These are phyloP conservation scores for Nebria ingens DNA, from an alignment of 1,140 invertebrate species.

Conservation along the genomic window DNA sequence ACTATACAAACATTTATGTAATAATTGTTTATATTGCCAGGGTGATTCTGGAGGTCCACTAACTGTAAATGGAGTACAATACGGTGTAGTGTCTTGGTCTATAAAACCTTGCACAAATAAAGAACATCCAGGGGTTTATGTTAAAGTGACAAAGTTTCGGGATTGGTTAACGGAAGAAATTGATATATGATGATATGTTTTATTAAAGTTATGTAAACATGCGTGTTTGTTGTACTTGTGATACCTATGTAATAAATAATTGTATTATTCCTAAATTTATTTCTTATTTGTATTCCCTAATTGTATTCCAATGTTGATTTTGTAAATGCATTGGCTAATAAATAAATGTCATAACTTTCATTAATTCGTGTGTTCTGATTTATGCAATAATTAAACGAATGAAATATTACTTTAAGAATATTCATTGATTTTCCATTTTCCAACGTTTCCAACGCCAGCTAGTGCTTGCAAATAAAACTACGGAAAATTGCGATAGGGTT, in stretches of 20 bases:
- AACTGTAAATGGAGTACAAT: slow-evolving; percentile 27
- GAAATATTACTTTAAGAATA: no score
- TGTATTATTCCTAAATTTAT: background rate
- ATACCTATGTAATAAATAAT: background rate
- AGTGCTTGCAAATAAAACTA: no score
- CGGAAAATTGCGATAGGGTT: no score
- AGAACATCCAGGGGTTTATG: slow-evolving; percentile 37
- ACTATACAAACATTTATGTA: background rate
- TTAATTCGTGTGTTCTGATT: no score
- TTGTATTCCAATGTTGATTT: no score
- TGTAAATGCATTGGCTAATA: background rate
- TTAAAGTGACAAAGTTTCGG: slow-evolving; percentile 37
- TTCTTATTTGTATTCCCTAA: background rate
- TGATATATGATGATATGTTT: slow-evolving; percentile 10
- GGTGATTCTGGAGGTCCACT: slow-evolving; percentile 38
- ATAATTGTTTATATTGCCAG: slow-evolving; percentile 15
- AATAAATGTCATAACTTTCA: no score
- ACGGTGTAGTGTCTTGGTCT: slow-evolving; percentile 39
- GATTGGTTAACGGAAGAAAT: slow-evolving; percentile 34
- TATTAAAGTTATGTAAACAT: background rate
- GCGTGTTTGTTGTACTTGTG: background rate
- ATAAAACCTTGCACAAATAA: slow-evolving; percentile 34
- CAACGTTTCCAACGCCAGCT: no score
- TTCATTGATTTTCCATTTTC: no score
- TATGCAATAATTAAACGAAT: no score